phyloP scores from a whole-genome alignment of 2,113 vertebrate species.

The Alces alces region DNA sequence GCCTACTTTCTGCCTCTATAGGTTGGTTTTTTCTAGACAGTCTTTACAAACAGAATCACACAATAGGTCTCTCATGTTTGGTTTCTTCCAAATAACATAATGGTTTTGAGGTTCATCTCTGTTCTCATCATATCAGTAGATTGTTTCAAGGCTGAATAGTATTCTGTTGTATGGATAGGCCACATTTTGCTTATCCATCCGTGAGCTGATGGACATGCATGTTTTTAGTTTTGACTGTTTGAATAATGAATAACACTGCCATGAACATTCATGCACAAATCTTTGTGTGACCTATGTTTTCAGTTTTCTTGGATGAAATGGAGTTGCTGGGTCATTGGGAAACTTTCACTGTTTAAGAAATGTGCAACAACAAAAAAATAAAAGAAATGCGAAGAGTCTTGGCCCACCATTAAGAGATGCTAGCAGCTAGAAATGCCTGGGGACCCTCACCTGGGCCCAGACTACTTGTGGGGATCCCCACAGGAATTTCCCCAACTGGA shows the following conservation, averaged over 20 bases:
- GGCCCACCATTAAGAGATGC: neutral
- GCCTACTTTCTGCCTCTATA: neutral
- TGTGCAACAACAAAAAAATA: neutral
- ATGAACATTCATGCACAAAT: neutral
- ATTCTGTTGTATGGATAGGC: no score
- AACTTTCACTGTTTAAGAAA: neutral
- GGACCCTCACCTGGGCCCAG: neutral
- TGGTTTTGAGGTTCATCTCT: neutral
- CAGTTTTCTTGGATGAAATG: neutral
- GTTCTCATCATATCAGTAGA: fast-evolving
- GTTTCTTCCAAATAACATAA: neutral
- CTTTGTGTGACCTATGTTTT: neutral
- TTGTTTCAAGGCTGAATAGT: neutral
- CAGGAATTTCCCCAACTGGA: neutral
- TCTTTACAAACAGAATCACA: neutral
- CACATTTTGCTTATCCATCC: neutral
- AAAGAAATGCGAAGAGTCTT: neutral
- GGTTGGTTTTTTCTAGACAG: neutral
- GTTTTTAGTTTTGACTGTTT: neutral
- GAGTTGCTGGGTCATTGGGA: neutral
- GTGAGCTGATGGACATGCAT: neutral
- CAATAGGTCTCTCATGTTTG: neutral
- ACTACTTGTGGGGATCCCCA: no score
- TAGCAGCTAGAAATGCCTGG: neutral
- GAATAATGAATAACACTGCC: neutral